Conservation (phyloP, 1,140 invertebrate genomes). For the Hylaeus anthracinus region DNA sequence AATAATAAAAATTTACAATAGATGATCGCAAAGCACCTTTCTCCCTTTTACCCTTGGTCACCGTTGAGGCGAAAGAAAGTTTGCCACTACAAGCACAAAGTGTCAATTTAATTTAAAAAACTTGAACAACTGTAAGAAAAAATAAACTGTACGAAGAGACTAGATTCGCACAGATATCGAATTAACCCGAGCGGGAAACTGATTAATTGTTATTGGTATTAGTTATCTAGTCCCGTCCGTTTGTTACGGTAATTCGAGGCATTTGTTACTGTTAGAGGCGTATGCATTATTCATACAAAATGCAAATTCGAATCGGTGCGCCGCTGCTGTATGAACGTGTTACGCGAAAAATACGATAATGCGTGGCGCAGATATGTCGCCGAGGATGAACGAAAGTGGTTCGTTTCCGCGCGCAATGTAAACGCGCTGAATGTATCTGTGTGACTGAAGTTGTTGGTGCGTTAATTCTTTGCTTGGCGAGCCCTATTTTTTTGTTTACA, state of each 20-base stretch:
- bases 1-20: too few species aligned
- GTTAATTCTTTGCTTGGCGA: too few species aligned
- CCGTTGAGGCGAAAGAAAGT: too few species aligned
- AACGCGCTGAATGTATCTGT: background rate
- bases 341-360: conserved; percentile 51
- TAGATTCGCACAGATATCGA: background rate
- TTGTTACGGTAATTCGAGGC: conserved; percentile 34
- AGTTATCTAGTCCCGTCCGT: conserved; percentile 16
- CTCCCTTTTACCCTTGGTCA: too few species aligned
- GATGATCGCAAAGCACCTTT: too few species aligned
- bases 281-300: conserved; percentile 45
- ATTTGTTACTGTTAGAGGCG: conserved; percentile 43
- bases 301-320: conserved; percentile 34
- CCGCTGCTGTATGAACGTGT: conserved; percentile 20
- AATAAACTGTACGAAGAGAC: too few species aligned
- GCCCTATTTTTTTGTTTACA: background rate
- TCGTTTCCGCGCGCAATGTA: conserved; percentile 15
- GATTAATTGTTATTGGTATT: conserved; percentile 37
- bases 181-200: too few species aligned
- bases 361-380: conserved; percentile 31
- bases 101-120: too few species aligned
- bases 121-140: too few species aligned
- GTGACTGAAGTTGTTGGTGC: too few species aligned
- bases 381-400: conserved; percentile 31
- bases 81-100: too few species aligned